Conservation (phyloP, 1,140 invertebrate species). For the Rhopalosiphum padi region DNA sequence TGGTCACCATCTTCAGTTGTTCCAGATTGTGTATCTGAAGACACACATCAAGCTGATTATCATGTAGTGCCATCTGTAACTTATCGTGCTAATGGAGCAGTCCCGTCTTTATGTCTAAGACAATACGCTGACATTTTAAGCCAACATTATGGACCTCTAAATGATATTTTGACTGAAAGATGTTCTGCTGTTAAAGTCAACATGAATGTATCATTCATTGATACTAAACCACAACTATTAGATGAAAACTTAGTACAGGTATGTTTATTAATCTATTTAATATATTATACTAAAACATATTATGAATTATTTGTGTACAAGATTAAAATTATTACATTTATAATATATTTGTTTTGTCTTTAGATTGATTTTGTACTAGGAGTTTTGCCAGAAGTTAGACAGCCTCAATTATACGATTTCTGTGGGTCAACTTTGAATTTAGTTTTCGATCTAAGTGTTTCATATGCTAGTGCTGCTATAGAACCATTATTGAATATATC, state of each 20-base stretch:
- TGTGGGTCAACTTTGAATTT: constrained; percentile 92
- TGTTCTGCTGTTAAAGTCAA: constrained; percentile 95
- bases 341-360: constrained; percentile 16
- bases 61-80: constrained; percentile 87
- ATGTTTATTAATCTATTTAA: constrained; percentile 32
- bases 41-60: constrained; percentile 92
- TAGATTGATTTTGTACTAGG: constrained; percentile 60
- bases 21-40: constrained; percentile 92
- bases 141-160: constrained; percentile 81
- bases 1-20: constrained; percentile 88
- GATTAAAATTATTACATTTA: not conserved
- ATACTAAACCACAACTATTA: constrained; percentile 75
- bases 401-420: constrained; percentile 90
- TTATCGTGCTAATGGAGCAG: constrained; percentile 88
- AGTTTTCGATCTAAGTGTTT: constrained; percentile 92
- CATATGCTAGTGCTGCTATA: constrained; percentile 89
- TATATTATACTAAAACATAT: not conserved
- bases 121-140: constrained; percentile 86
- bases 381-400: constrained; percentile 81
- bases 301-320: not conserved
- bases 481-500: constrained; percentile 88
- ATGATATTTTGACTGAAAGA: constrained; percentile 83
- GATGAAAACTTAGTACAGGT: constrained; percentile 85
- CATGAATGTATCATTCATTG: constrained; percentile 91
- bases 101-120: constrained; percentile 80